These are phyloP conservation scores for Odontocerum albicorne DNA, from an alignment of 2,888 invertebrate species.

Conservation along the genomic window DNA sequence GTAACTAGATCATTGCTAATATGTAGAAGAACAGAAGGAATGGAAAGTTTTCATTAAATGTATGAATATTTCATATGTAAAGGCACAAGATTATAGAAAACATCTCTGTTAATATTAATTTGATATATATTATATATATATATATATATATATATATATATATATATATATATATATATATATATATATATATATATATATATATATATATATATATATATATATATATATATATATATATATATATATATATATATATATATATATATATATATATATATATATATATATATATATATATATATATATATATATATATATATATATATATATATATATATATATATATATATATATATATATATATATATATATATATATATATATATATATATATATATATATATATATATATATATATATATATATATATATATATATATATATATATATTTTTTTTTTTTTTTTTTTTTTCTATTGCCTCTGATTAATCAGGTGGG, in stretches of 20 bases:
- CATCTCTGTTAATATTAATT: too few relatives aligned
- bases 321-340: background rate
- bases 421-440: conserved; percentile 9
- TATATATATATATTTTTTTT: background rate
- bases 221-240: background rate
- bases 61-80: too few relatives aligned
- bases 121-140: conserved; percentile 1
- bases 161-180: background rate
- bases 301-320: background rate
- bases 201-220: conserved; percentile 2
- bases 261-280: background rate
- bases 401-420: conserved; percentile 19
- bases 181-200: background rate
- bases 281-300: background rate
- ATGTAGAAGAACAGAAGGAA: too few relatives aligned
- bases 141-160: background rate
- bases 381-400: conserved; percentile 10
- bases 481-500: too few relatives aligned
- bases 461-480: too few relatives aligned
- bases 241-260: background rate
- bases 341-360: background rate
- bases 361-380: background rate
- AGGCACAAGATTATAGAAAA: too few relatives aligned
- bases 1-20: too few relatives aligned
- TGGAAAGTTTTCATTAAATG: too few relatives aligned